Percentiles rank a stretch among this genome's conserved stretches.
These are phyloP conservation scores for Nomada hirtipes DNA, from an alignment of 2,888 invertebrate genomes.

Conservation along the genomic window DNA sequence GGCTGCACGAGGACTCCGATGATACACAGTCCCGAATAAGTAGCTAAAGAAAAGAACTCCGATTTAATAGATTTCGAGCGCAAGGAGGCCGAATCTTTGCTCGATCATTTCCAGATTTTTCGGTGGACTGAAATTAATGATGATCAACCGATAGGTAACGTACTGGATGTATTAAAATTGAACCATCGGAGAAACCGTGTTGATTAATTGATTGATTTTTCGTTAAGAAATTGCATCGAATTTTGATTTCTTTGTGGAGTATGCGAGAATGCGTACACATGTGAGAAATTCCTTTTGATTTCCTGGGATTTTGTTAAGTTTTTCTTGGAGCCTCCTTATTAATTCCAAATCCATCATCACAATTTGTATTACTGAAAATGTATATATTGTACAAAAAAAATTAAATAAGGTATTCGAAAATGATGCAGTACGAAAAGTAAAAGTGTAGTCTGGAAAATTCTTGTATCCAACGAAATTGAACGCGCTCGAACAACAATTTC, in stretches of 20 bases:
- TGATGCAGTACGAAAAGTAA: neutral
- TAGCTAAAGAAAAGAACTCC: constrained; percentile 38
- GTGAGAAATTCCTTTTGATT: neutral
- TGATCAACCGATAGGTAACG: neutral
- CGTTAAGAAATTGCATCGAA: constrained; percentile 1
- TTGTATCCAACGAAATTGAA: neutral
- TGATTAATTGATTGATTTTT: constrained; percentile 15
- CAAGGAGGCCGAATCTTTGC: neutral
- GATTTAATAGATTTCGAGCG: constrained; percentile 29
- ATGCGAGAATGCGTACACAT: too few relatives aligned
- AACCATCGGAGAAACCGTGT: neutral
- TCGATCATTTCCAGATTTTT: constrained; percentile 14
- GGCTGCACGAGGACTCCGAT: constrained; percentile 10
- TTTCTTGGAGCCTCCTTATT: neutral
- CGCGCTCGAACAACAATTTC: neutral
- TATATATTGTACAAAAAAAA: neutral
- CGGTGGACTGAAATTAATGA: constrained; percentile 10
- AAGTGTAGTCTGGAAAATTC: neutral
- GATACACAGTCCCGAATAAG: constrained; percentile 39
- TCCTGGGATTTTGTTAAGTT: neutral
- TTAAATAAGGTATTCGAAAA: neutral
- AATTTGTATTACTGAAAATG: neutral
- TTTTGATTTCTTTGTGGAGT: neutral
- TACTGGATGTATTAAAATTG: neutral
- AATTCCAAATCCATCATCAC: neutral